Percentiles rank a stretch among this genome's conserved stretches.
Evolutionary conservation across 2,797 vertebrate species (phyloP).

Genomic region (Malacoctenus gilli): DNA sequence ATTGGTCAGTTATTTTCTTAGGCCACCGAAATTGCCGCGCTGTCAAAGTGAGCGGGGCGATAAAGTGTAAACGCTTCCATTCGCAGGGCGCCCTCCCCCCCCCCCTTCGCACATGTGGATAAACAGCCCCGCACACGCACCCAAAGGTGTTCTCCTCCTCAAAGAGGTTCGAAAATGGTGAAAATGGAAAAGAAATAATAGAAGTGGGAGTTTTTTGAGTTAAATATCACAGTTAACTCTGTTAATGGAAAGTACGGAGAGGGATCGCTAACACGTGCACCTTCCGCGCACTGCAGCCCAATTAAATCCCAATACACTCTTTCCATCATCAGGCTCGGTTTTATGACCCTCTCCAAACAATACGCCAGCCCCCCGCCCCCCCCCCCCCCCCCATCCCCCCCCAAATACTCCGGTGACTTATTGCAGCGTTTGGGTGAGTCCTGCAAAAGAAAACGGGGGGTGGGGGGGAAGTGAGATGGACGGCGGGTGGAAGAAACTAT

Average conservation of each 20-base stretch:
- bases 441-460: constrained; percentile 58
- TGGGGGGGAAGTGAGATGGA: constrained; percentile 72
- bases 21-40: constrained; percentile 84
- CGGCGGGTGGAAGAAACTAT: constrained; percentile 57
- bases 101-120: constrained; percentile 50
- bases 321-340: constrained; percentile 59
- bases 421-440: constrained; percentile 41
- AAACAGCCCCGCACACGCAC: constrained; percentile 38
- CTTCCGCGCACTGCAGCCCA: constrained; percentile 21
- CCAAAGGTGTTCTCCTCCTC: not conserved
- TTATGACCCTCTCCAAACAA: constrained; percentile 66
- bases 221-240: no score
- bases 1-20: constrained; percentile 92
- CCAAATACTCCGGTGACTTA: constrained; percentile 53
- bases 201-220: no score
- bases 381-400: no score
- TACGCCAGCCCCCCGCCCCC: no score
- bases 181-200: no score
- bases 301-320: constrained; percentile 53
- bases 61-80: constrained; percentile 86
- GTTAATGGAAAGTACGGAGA: constrained; percentile 4
- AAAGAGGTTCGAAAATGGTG: no score
- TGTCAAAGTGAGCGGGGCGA: constrained; percentile 79
- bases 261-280: constrained; percentile 12
- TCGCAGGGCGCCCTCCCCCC: constrained; percentile 61